Evolutionary conservation across 2,113 vertebrate genomes (phyloP), one percentile per base, ranked within the genome.

Genomic region (Siniperca chuatsi): DNA sequence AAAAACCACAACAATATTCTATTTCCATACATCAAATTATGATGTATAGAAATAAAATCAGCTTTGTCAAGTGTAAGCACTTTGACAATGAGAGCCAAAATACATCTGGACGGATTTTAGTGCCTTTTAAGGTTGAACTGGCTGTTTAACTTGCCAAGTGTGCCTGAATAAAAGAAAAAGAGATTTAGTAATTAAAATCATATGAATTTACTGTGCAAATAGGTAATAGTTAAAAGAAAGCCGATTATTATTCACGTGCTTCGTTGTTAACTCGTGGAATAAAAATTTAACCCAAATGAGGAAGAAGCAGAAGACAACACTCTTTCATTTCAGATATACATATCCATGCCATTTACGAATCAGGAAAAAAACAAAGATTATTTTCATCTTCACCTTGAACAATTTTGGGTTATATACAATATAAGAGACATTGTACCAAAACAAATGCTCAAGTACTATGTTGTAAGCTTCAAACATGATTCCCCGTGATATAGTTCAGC

Each of bases 281-380:
- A 73, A 87, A 92, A 89, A 61, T 65, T 82, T 42, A 89, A 90
- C 52, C 87, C 82, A 83, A 85, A 89, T 78, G 84, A 92, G 90
- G 88, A 84, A 89, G 88, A 92, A 92, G 93, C 91, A 93, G 78
- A 89, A 89, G 85, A 91, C 89, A 76, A 86, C 75, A 92, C 91
- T 89, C 88, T 84, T 92, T 92, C 87, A 83, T 89, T 86, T 93
- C 90, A 88, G 87, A 91, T 89, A 88, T 91, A 94, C 90, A 92
- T 87, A 88, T 92, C 92, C 94, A 92, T 95, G 94, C 93, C 88
- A 65, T 87, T 89, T 81, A 93, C 42, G 61, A 72, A 89, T 91
- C 50, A 78, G 82, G 50, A 52, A 52, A 52, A 54, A 83, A 91
- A 89, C 71, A 83, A 83, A 69, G 54, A 71, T 65, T 85, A 85